Evolutionary conservation across 2,888 invertebrate species (phyloP), one percentile per base, ranked within the genome.

Genomic region (Malacosoma neustria): DNA sequence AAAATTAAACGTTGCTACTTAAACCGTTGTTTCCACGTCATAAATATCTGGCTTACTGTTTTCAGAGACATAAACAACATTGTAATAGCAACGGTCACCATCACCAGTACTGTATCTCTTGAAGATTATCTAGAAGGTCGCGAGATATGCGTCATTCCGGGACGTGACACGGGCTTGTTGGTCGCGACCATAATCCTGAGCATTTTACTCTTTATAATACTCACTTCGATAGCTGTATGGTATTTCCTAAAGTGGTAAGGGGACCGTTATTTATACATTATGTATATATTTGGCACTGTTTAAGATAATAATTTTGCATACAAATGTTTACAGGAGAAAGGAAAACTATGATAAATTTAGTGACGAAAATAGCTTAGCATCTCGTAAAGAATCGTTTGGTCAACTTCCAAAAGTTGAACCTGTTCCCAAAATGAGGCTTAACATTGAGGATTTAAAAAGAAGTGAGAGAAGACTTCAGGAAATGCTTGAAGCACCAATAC

Each of bases 381-480:
- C 82, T 11, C 57, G 58, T 31, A 61, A 49, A 40, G 67, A 61
- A 11, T 59, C 69, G 14, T 30, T 58, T 3, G 57, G 50, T n/a
- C 42, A 54, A 36, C 40, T 49, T 2, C 55, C 59, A 13, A 76
- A 70, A 43, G 49, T 52, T 3, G 67, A 67, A 37, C 38, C 34
- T 13, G 41, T 49, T 22, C 31, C 54, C 2, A 72, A 62, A 45
- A 70, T 77, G 1, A 67, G 73, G 39, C 45, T 79, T 3, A 72
- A 80, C 42, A 66, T 82, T 22, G 76, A 73, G 33, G 79, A 82
- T 32, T 49, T 84, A 7, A 79, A 68, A 44, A 72, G 54, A 51
- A 82, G 75, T 43, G 81, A 80, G 52, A 72, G 61, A 40, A 71
- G 70, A 50, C 61, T 75, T 29, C 74, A 73, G 59, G 79, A 77